Conservation (phyloP, 2,888 invertebrate species). For the Apeira syringaria region DNA sequence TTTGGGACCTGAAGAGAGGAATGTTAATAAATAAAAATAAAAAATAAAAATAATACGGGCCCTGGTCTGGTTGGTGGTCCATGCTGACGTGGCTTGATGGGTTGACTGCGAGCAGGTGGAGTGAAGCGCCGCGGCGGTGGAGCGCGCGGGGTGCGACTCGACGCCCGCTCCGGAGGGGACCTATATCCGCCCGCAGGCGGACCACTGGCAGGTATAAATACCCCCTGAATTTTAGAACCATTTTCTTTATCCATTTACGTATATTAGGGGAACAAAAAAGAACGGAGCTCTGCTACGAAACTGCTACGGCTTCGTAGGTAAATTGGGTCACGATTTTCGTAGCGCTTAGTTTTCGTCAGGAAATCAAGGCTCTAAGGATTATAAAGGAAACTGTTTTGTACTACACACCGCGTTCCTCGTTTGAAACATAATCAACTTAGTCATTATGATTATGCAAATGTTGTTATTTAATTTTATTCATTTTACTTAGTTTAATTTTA, state of each 20-base stretch:
- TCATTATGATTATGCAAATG: too few relatives aligned
- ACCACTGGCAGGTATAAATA: constrained; percentile 85
- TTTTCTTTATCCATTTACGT: constrained; percentile 1
- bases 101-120: constrained; percentile 62
- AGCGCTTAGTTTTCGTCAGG: not conserved
- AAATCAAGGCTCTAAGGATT: not conserved
- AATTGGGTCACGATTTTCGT: constrained; percentile 1
- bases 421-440: too few relatives aligned
- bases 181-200: constrained; percentile 82
- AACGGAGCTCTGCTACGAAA: constrained; percentile 7
- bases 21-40: too few relatives aligned
- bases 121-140: constrained; percentile 76
- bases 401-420: too few relatives aligned
- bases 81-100: constrained; percentile 37
- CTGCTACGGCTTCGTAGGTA: constrained; percentile 17
- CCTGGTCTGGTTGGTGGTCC: constrained; percentile 37
- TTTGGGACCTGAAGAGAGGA: too few relatives aligned
- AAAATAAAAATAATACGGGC: too few relatives aligned
- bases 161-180: constrained; percentile 79
- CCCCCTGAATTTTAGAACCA: constrained; percentile 3
- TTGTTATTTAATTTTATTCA: too few relatives aligned
- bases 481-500: too few relatives aligned
- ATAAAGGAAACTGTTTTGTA: not conserved
- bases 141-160: constrained; percentile 73
- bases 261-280: constrained; percentile 3